Conservation (phyloP, 2,113 vertebrate genomes). For the Malurus alboscapulatus region DNA sequence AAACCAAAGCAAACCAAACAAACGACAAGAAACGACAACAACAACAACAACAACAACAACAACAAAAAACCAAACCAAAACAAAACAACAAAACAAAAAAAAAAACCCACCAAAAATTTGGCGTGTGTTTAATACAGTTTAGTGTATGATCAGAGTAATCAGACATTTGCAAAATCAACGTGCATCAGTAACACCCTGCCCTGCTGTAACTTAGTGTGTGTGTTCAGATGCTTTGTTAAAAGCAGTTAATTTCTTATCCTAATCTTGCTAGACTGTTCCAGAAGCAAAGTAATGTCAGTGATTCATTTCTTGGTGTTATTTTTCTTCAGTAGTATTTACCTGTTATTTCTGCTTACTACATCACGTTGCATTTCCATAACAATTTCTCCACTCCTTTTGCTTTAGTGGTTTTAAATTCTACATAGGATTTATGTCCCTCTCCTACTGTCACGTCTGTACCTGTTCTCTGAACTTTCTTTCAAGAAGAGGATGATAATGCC, state of each 20-base stretch:
- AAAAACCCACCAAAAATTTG: neutral
- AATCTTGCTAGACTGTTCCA: neutral
- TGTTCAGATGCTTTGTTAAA: neutral
- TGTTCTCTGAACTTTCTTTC: neutral
- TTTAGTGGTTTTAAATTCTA: neutral
- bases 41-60: too few relatives aligned
- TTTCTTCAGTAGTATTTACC: neutral
- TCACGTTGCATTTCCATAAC: neutral
- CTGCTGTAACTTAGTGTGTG: neutral
- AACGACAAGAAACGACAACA: too few relatives aligned
- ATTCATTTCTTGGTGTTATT: neutral
- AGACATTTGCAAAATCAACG: neutral
- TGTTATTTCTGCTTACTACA: neutral
- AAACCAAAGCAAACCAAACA: too few relatives aligned
- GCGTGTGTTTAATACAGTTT: neutral
- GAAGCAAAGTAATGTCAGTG: neutral
- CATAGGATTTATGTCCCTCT: neutral
- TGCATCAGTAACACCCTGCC: neutral
- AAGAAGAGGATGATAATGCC: neutral
- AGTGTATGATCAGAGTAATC: neutral
- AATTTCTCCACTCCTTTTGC: neutral
- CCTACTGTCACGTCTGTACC: neutral
- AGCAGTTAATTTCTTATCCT: neutral
- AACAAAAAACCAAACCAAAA: too few relatives aligned
- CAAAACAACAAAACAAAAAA: neutral